These are phyloP conservation scores for Vanessa atalanta DNA, from an alignment of 1,140 invertebrate species.

Conservation along the genomic window DNA sequence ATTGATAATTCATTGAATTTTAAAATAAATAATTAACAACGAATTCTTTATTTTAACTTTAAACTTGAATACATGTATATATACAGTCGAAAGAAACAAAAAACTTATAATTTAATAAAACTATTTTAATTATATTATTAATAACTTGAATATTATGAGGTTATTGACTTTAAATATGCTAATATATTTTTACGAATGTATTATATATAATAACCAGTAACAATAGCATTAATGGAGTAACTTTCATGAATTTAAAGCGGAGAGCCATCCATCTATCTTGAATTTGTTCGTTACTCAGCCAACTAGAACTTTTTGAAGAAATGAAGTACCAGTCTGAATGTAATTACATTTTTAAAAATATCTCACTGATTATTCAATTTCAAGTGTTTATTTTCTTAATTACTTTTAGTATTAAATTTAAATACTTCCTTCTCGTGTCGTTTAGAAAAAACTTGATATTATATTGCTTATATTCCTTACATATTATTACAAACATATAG, in stretches of 20 bases:
- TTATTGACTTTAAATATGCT: slow-evolving; percentile 15
- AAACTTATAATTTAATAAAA: not conserved
- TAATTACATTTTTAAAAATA: not conserved
- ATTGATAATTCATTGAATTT: too few species aligned
- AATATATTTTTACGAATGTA: slow-evolving; percentile 11
- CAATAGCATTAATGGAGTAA: slow-evolving; percentile 2
- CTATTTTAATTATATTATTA: not conserved
- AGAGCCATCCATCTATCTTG: not conserved
- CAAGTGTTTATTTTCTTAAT: not conserved
- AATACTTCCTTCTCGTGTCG: not conserved
- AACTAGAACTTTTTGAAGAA: slow-evolving; percentile 7
- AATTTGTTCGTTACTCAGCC: slow-evolving; percentile 2
- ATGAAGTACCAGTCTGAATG: not conserved
- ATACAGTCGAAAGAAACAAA: too few species aligned
- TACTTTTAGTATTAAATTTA: not conserved
- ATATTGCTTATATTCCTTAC: too few species aligned
- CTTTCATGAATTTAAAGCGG: slow-evolving; percentile 14
- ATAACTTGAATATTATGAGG: slow-evolving; percentile 9
- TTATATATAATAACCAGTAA: slow-evolving; percentile 6
- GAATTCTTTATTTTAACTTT: too few species aligned
- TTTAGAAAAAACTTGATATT: too few species aligned
- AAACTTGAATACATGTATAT: too few species aligned
- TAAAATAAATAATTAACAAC: too few species aligned
- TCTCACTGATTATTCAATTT: not conserved
- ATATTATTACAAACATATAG: too few species aligned